Percentiles rank a stretch among this genome's conserved stretches.
Evolutionary conservation across 2,888 invertebrate genomes (phyloP).

Genomic region (Steinernema carpocapsae): DNA sequence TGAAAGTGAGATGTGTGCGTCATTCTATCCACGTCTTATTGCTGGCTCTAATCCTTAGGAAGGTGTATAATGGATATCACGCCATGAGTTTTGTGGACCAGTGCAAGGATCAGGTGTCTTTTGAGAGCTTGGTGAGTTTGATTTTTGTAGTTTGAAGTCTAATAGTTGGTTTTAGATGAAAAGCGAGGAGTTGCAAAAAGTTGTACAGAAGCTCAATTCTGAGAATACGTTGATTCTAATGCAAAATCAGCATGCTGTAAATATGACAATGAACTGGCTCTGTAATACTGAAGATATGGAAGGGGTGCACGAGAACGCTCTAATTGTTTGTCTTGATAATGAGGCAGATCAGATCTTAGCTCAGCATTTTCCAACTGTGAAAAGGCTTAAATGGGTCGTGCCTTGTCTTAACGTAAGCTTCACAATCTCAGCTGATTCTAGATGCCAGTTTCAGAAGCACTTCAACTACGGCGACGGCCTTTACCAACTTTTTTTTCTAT

Average conservation of each 20-base stretch:
- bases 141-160: too few species aligned
- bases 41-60: too few species aligned
- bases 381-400: constrained; percentile 51
- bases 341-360: constrained; percentile 49
- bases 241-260: constrained; percentile 62
- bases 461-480: constrained; percentile 68
- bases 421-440: background rate
- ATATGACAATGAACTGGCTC: constrained; percentile 67
- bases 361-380: constrained; percentile 53
- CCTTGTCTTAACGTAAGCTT: constrained; percentile 50
- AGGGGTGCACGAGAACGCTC: constrained; percentile 51
- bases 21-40: too few species aligned
- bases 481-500: constrained; percentile 66
- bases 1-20: too few species aligned
- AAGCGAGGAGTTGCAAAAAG: constrained; percentile 32
- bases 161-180: constrained; percentile 43
- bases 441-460: constrained; percentile 47
- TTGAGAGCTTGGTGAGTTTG: too few species aligned
- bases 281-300: constrained; percentile 63
- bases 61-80: too few species aligned
- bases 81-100: too few species aligned
- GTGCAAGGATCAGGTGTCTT: too few species aligned
- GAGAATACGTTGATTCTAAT: constrained; percentile 56
- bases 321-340: constrained; percentile 60
- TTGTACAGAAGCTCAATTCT: constrained; percentile 30